Evolutionary conservation across 2,113 vertebrate genomes (phyloP), one percentile per base, ranked within the genome.

Genomic region (Naja naja): DNA sequence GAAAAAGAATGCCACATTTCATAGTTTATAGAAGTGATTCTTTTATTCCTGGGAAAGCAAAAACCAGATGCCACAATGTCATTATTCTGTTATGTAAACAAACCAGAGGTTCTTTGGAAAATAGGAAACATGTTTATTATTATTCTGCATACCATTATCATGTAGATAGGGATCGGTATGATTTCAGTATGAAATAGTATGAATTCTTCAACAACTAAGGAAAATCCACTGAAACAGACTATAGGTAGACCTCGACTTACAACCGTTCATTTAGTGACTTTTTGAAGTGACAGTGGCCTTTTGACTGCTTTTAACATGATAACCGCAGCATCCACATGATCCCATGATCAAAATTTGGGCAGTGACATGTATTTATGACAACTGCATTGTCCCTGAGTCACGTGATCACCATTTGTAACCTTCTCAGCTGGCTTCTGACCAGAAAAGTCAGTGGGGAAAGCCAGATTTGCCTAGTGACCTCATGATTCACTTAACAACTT

Each of bases 11-110:
- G 22, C 30, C 87, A 60, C 47, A 43, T 25, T 10, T 43, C 91
- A 49, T 27, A 74, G 58, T 88, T 93, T 20, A 58, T 30, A 92
- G 20, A 53, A 91, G 81, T 74, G 55, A 58, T 89, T 89, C 53
- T 43, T 89, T 89, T 89, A 88, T 85, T 27, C 10, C 20, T 49
- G 22, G 90, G 94, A 95, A 92, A 90, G 49, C 55, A 94, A 94
- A 89, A 89, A 6, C 20, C 11, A 87, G 90, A 52, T 47, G 0
- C 6, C 47, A 0, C 4, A 45, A 49, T 55, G 30, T 64, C 56
- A 23, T 87, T 93, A 30, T 90, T 94, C 0, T 3, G 1, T 56
- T 87, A 27, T 47, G 27, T 14, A 93, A 4, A 18, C 49, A 34
- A 45, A 92, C 39, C 74, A 91, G 56, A n/a, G 89, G 74, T 8